Conservation (phyloP, 2,113 vertebrate genomes). For the Podocnemis expansa region DNA sequence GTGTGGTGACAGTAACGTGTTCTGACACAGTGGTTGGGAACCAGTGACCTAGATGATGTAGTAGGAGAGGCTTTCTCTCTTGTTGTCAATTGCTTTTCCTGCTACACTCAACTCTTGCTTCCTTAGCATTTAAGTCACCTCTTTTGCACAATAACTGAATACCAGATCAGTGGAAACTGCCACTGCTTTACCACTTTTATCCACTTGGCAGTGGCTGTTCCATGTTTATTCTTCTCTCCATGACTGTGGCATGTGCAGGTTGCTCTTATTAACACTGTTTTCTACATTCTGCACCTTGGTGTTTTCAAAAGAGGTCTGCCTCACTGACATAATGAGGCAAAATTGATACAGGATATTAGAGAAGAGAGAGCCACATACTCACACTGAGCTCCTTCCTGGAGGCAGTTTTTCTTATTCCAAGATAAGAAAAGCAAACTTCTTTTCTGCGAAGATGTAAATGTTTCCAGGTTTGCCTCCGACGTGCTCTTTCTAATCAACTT, state of each 20-base stretch:
- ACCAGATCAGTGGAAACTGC: not conserved
- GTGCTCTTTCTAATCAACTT: not conserved
- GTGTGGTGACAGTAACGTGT: too few species aligned
- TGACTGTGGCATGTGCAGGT: not conserved
- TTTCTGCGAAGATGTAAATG: not conserved
- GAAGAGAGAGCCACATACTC: not conserved
- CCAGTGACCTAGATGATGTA: too few species aligned
- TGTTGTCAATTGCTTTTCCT: not conserved
- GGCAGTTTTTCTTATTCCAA: not conserved
- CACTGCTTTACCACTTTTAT: too few species aligned
- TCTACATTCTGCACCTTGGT: not conserved
- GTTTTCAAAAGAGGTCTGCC: not conserved
- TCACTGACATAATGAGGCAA: not conserved
- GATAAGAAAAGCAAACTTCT: not conserved
- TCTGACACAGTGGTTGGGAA: too few species aligned
- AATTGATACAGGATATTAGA: not conserved
- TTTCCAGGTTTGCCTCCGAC: not conserved
- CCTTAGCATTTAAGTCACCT: not conserved
- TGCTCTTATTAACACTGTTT: not conserved
- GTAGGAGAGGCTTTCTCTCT: not conserved
- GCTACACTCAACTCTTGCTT: not conserved
- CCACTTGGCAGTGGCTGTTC: not conserved
- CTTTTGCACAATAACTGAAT: not conserved
- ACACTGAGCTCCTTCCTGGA: not conserved
- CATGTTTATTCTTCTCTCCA: not conserved